Conservation (phyloP, 2,888 invertebrate species). For the Drosophila mulleri region DNA sequence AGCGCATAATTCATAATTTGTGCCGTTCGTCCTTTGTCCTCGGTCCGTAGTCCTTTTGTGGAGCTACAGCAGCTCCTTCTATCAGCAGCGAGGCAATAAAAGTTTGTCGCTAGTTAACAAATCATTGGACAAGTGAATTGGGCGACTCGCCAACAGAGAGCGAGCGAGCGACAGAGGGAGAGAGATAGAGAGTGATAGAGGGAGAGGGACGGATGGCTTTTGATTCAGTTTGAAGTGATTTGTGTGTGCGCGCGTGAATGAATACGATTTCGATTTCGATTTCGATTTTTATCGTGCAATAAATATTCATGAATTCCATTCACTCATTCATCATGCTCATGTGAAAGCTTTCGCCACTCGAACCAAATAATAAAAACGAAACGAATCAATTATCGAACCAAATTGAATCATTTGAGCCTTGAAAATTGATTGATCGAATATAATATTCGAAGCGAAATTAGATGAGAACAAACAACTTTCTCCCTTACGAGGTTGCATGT, state of each 20-base stretch:
- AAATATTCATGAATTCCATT: conserved; percentile 15
- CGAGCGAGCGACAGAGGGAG: not conserved
- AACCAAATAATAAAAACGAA: not conserved
- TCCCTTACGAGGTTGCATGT: not conserved
- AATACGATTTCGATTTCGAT: conserved; percentile 23
- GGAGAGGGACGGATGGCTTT: not conserved
- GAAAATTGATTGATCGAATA: conserved; percentile 6
- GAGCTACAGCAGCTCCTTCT: conserved; percentile 15
- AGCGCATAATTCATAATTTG: conserved; percentile 75
- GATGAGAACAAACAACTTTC: no score
- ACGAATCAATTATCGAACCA: conserved; percentile 6
- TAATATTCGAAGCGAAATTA: not conserved
- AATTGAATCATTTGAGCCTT: not conserved
- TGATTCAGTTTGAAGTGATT: conserved; percentile 47
- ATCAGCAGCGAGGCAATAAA: conserved; percentile 66
- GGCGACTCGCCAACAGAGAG: not conserved
- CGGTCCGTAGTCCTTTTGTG: not conserved
- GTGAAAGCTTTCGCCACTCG: not conserved
- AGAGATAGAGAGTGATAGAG: not conserved
- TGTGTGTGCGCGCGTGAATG: conserved; percentile 27
- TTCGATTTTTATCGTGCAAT: conserved; percentile 12
- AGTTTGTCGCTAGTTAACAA: conserved; percentile 76
- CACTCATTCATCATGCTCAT: conserved; percentile 23
- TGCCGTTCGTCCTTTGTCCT: conserved; percentile 21
- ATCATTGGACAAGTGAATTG: conserved; percentile 61